A percentile compares a stretch with the other conserved stretches of the same genome.
These are phyloP conservation scores for Meiosimyza decipiens DNA, from an alignment of 2,888 invertebrate species.

Conservation along the genomic window DNA sequence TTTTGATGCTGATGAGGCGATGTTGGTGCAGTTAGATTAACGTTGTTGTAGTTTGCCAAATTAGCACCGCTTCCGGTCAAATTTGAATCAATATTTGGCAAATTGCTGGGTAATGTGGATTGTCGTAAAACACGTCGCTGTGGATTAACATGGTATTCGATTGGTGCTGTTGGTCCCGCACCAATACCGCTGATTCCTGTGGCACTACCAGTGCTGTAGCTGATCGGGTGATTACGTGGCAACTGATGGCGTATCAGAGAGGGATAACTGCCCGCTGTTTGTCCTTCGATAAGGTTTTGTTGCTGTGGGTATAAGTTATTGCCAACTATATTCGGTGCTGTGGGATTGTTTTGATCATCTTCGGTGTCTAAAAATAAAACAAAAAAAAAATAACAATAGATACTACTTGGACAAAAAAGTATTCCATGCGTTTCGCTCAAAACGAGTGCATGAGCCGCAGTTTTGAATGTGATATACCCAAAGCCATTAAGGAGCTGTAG, in stretches of 20 bases:
- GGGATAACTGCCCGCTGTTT: slow-evolving; percentile 62
- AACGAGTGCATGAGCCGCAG: too few relatives aligned
- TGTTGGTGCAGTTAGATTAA: slow-evolving; percentile 62
- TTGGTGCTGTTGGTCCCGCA: slow-evolving; percentile 38
- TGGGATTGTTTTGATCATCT: slow-evolving; percentile 62
- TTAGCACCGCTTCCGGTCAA: slow-evolving; percentile 59
- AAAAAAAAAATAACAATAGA: not conserved
- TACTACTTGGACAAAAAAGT: too few relatives aligned
- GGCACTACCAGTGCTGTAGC: slow-evolving; percentile 57
- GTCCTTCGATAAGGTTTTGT: slow-evolving; percentile 73
- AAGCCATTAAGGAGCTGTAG: too few relatives aligned
- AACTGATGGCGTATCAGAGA: slow-evolving; percentile 57
- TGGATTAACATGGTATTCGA: slow-evolving; percentile 56
- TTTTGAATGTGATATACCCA: too few relatives aligned
- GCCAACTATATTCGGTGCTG: slow-evolving; percentile 59
- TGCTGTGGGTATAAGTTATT: slow-evolving; percentile 68
- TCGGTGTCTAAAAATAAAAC: slow-evolving; percentile 57
- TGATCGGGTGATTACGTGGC: slow-evolving; percentile 50
- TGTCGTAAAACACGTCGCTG: slow-evolving; percentile 63
- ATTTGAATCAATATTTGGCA: slow-evolving; percentile 55
- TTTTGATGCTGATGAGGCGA: slow-evolving; percentile 64
- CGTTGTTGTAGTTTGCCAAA: slow-evolving; percentile 59
- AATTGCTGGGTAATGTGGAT: slow-evolving; percentile 64
- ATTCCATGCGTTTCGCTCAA: too few relatives aligned
- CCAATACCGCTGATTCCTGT: slow-evolving; percentile 54